Base-by-base conservation (phyloP, 2,113 vertebrate genomes). In the Ophiodon elongatus region DNA sequence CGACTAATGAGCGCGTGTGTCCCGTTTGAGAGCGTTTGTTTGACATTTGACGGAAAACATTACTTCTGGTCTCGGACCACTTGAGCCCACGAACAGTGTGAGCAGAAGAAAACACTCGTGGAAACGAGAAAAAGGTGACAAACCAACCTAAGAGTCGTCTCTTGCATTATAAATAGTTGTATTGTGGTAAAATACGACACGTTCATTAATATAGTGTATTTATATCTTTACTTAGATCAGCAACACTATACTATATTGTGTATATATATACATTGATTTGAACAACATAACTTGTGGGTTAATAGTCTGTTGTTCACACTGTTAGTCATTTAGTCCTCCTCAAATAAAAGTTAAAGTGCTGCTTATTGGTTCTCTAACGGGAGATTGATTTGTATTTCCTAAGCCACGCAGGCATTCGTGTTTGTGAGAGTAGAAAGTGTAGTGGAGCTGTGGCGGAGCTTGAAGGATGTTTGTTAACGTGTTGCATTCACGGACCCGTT, bases 391-490 rank as follows among this genome's bases (percentile, higher is more conserved):
- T 63, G n/a, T 69, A 5, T 66, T 41, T 67, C 19, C 4, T 14
- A 82, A 89, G 88, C 88, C 90, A 92, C 88, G 89, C 87, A 90
- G 77, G 84, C 90, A 85, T 89, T 80, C 45, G 71, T 85, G 76
- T 77, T 78, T 72, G 69, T 54, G 50, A 62, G 66, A 33, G 57
- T 29, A 33, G 41, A 29, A 74, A 76, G 45, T 11, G 69, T 31
- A 37, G 59, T 57, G 70, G n/a, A 41, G 17, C 7, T 41, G 66
- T 62, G 64, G 63, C 19, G 80, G 84, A 66, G 82, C 72, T 57
- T 21, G 19, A 45, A 45, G 75, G 78, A 76, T 89, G 89, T 89
- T 93, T 93, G 91, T 87, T 90, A 84, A 65, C 31, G 23, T 64
- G 91, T 21, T 88, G 86, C 91, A 1, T 93, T 93, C 82, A 90